Evolutionary conservation across 2,797 vertebrate genomes (phyloP).

Genomic region (Muscicapa comitata): DNA sequence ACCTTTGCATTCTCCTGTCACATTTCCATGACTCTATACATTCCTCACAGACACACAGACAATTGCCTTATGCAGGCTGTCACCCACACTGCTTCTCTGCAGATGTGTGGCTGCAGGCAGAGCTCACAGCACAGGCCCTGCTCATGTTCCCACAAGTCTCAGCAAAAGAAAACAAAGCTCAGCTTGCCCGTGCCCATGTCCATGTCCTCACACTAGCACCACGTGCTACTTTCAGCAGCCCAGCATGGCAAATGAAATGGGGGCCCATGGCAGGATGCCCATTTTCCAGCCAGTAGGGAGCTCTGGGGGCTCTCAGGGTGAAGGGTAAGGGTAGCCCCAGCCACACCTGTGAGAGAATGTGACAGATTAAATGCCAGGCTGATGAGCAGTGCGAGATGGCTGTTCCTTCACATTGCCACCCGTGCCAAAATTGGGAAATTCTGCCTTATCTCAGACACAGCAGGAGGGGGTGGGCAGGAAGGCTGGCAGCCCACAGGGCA

Average conservation of each 20-base stretch:
- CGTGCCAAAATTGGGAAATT: background rate
- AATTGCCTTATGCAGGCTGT: background rate
- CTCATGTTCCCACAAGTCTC: background rate
- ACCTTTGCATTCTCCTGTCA: conserved; percentile 34
- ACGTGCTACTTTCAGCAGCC: background rate
- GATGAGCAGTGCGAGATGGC: background rate
- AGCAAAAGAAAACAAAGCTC: background rate
- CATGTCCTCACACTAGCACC: background rate
- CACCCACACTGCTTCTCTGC: background rate
- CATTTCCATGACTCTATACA: background rate
- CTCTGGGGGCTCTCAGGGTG: background rate
- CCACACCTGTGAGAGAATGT: background rate
- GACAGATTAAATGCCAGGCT: background rate
- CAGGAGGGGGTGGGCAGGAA: background rate
- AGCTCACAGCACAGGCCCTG: rapidly evolving
- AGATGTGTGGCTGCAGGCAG: background rate
- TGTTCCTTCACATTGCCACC: background rate
- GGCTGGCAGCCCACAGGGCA: background rate
- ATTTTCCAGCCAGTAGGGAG: background rate
- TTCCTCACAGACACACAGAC: background rate
- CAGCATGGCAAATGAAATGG: background rate
- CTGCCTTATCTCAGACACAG: background rate
- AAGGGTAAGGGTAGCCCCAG: background rate
- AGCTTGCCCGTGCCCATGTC: background rate
- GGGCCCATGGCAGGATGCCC: background rate